phyloP scores from a whole-genome alignment of 2,113 vertebrate genomes.

The Terrapene triunguis region DNA sequence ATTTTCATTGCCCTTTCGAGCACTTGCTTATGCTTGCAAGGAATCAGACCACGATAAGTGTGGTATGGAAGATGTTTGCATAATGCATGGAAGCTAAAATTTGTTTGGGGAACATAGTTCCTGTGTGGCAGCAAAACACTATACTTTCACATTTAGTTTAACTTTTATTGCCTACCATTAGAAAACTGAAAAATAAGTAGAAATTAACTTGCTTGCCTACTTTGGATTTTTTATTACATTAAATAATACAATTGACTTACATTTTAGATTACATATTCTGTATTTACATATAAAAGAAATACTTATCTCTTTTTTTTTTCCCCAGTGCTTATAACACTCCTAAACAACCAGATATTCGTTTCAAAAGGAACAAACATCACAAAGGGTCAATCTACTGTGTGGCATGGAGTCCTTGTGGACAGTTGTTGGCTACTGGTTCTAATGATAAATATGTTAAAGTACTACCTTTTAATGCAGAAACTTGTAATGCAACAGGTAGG shows the following conservation, averaged over 20 bases:
- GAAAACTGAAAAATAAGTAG: neutral
- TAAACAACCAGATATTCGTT: slow-evolving; percentile 91
- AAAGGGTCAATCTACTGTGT: slow-evolving; percentile 99
- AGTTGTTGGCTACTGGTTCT: slow-evolving; percentile 95
- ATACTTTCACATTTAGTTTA: neutral
- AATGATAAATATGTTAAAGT: slow-evolving; percentile 99
- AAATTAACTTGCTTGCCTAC: neutral
- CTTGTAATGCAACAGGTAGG: slow-evolving; percentile 95
- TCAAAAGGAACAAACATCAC: slow-evolving; percentile 98
- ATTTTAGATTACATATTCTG: neutral
- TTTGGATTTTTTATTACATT: neutral
- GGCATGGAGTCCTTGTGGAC: slow-evolving; percentile 97
- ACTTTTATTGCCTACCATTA: neutral
- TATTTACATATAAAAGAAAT: neutral
- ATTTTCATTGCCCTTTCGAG: neutral
- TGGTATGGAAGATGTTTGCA: neutral
- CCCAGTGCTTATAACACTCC: slow-evolving; percentile 80
- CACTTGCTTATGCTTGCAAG: neutral
- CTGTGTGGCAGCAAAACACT: neutral
- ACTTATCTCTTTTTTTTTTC: neutral
- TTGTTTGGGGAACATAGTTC: neutral
- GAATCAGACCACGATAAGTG: neutral
- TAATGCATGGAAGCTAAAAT: neutral
- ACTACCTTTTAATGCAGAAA: slow-evolving; percentile 94
- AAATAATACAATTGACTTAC: neutral